Evolutionary conservation across 2,888 invertebrate genomes (phyloP), one percentile per base, ranked within the genome.

Genomic region (Acheta domesticus): DNA sequence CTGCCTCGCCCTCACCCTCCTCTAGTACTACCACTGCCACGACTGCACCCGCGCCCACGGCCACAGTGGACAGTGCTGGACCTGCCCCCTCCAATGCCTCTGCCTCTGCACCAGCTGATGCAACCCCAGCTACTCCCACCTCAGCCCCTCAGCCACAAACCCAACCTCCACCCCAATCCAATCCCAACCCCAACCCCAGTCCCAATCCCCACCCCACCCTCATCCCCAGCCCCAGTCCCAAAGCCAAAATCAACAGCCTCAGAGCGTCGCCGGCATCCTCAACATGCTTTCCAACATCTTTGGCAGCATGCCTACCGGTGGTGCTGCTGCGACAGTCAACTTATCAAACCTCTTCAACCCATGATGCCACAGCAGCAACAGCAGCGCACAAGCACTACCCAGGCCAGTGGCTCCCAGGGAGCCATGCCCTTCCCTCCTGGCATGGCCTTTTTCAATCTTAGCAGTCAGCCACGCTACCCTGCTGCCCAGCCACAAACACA

Each of bases 281-380:
- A 76, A 48, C 36, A 62, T 79, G 8, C 75, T 79, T 16, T 76
- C 76, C 19, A 76, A 79, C 36, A 73, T 79, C 19, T 48, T 79
- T 76, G 79, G 79, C 73, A 79, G 76, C 21, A 62, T 79, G 23
- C 79, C 49, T 20, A 73, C 20, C 21, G 73, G 48, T n/a, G 5
- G 36, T 36, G 48, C 36, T 12, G 79, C 75, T 11, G 36, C 76
- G 49, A 49, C 76, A 8, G 75, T 78, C 50, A 75, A 36, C 36
- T 75, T 75, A 23, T n/a, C 1, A 20, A 74, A 75, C 75, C 77
- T n/a, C n/a, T 20, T n/a, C 48, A 19, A 36, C 74, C 8, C 48
- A 62, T 36, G 36, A 36, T 62, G 62, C 62, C 62, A 4, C 62
- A 62, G 8, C 77, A n/a, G 49, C 3, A n/a, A n/a, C n/a, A 16